Conservation (phyloP, 2,888 invertebrate genomes). For the Sphaeridia pumilis region DNA sequence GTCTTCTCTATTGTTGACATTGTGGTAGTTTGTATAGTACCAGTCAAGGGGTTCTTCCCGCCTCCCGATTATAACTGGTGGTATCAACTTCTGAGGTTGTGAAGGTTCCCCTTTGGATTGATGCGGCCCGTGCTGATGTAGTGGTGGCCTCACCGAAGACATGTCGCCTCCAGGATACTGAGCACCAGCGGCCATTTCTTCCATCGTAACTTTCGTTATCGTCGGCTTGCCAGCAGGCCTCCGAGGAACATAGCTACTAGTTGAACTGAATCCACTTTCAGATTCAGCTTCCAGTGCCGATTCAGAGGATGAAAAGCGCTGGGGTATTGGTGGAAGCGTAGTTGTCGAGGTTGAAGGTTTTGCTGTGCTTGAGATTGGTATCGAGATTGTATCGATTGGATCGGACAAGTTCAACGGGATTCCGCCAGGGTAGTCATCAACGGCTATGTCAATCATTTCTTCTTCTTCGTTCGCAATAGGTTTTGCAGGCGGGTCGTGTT, state of each 20-base stretch:
- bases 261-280: neutral
- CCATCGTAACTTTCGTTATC: constrained; percentile 32
- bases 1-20: constrained; percentile 37
- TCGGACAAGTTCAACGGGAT: constrained; percentile 30
- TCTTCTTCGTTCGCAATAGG: neutral
- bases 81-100: constrained; percentile 19
- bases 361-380: neutral
- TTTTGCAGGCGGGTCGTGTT: neutral
- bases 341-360: neutral
- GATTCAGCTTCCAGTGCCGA: neutral
- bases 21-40: constrained; percentile 78
- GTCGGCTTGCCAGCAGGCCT: constrained; percentile 29
- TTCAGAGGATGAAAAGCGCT: constrained; percentile 1
- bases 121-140: neutral
- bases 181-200: constrained; percentile 11
- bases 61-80: constrained; percentile 32
- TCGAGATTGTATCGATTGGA: constrained; percentile 24
- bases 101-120: constrained; percentile 5
- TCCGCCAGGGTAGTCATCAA: constrained; percentile 3
- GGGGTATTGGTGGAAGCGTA: neutral
- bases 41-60: constrained; percentile 43
- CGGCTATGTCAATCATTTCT: constrained; percentile 5
- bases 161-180: neutral
- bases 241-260: constrained; percentile 9
- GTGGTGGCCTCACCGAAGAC: neutral